Conservation (phyloP, 2,797 vertebrate species). For the Podarcis siculus region DNA sequence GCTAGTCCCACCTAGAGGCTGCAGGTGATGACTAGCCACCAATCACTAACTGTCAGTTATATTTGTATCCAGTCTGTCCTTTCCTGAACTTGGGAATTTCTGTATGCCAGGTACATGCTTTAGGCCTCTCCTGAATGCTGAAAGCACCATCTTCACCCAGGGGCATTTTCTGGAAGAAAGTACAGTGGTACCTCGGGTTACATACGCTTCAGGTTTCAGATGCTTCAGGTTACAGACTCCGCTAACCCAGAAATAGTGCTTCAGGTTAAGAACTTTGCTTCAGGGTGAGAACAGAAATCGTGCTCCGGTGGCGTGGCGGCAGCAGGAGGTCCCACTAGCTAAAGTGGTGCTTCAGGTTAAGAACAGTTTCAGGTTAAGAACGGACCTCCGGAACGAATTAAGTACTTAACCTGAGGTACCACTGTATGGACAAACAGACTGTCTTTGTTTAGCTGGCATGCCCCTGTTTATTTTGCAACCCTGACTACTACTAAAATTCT, state of each 20-base stretch:
- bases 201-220: no score
- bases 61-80: neutral
- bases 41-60: neutral
- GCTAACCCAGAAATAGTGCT: no score
- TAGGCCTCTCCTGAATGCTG: neutral
- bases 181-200: no score
- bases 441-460: neutral
- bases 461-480: neutral
- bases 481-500: neutral
- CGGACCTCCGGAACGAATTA: no score
- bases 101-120: neutral
- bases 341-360: no score
- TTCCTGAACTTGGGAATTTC: neutral
- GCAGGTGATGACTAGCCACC: neutral
- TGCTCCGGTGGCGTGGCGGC: no score
- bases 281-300: no score
- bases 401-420: no score
- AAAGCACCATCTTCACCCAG: neutral
- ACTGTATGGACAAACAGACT: neutral
- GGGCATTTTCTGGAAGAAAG: neutral
- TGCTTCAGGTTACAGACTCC: no score
- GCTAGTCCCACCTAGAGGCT: neutral
- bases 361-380: no score
- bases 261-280: no score
- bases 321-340: no score